Evolutionary conservation across 2,113 vertebrate genomes (phyloP).

Genomic region (Apteryx owenii): DNA sequence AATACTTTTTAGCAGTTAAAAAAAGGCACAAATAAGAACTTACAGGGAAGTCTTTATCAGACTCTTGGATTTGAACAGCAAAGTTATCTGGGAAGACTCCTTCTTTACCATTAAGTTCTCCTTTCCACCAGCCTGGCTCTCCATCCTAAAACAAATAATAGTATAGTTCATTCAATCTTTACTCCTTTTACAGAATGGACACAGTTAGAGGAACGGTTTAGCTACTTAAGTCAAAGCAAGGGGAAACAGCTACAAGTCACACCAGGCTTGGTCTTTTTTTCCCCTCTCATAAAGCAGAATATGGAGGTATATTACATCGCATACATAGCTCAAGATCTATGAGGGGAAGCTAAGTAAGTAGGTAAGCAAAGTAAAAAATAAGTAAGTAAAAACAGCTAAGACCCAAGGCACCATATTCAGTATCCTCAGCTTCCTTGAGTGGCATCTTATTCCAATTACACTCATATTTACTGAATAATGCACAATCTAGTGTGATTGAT

Average conservation of each 20-base stretch:
- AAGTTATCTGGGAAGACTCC: constrained; percentile 96
- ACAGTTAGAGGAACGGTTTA: neutral
- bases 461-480: neutral
- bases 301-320: neutral
- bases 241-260: neutral
- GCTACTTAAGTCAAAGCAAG: neutral
- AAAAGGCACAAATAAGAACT: constrained; percentile 35
- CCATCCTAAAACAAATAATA: constrained; percentile 85
- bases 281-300: neutral
- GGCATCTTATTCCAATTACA: neutral
- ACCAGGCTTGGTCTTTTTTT: neutral
- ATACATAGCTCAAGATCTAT: neutral
- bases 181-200: neutral
- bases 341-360: neutral
- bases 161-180: neutral
- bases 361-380: neutral
- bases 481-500: neutral
- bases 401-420: neutral
- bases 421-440: neutral
- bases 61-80: constrained; percentile 83
- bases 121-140: constrained; percentile 94
- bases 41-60: constrained; percentile 90
- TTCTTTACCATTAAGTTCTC: constrained; percentile 88
- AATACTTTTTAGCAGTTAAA: neutral
- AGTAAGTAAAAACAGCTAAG: neutral